Conservation (phyloP, 2,888 invertebrate genomes). For the Hypercompe scribonia region DNA sequence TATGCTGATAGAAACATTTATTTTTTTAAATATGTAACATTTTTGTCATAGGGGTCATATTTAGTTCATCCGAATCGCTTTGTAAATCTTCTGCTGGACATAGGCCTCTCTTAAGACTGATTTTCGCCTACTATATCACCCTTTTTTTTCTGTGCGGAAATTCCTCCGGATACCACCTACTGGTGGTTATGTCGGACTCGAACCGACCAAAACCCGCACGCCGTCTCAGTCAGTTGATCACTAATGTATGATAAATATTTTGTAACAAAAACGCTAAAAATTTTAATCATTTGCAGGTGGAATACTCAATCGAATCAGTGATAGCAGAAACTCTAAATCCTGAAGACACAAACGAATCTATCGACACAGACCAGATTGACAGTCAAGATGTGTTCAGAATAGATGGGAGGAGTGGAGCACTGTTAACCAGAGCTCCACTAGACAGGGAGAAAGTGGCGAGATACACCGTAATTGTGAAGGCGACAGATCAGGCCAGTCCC, state of each 20-base stretch:
- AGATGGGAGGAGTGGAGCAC: slow-evolving; percentile 93
- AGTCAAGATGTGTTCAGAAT: slow-evolving; percentile 93
- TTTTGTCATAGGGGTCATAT: too few species aligned
- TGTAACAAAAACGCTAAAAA: neutral
- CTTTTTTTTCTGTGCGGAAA: too few species aligned
- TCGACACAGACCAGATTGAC: slow-evolving; percentile 76
- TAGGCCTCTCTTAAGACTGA: too few species aligned
- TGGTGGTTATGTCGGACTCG: too few species aligned
- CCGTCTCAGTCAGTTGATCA: too few species aligned
- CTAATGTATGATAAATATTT: too few species aligned
- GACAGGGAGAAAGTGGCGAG: slow-evolving; percentile 96
- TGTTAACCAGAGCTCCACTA: slow-evolving; percentile 92
- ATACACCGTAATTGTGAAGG: slow-evolving; percentile 94
- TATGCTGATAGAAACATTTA: neutral
- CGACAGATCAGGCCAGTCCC: slow-evolving; percentile 94
- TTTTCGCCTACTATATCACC: too few species aligned
- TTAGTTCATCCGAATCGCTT: too few species aligned
- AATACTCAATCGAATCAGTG: slow-evolving; percentile 92
- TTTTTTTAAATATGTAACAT: neutral
- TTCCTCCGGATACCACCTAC: too few species aligned
- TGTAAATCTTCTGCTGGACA: too few species aligned
- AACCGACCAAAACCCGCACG: too few species aligned
- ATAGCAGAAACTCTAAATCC: slow-evolving; percentile 81
- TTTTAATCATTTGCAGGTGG: slow-evolving; percentile 81
- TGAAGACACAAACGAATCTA: slow-evolving; percentile 72